Conservation (phyloP, 1,140 invertebrate genomes). For the Drosophila fuyamai region DNA sequence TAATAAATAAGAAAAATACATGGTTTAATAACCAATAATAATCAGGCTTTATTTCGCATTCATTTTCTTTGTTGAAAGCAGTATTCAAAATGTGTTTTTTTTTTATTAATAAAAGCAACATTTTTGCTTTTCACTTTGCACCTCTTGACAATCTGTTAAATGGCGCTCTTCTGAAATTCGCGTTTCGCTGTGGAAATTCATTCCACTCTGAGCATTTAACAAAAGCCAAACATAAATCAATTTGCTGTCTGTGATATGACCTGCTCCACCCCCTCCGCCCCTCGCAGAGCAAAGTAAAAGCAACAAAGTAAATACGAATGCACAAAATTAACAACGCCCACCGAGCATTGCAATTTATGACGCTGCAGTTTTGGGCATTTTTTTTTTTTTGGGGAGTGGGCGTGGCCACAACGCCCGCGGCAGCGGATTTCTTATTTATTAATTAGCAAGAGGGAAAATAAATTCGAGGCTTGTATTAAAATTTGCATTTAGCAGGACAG, state of each 20-base stretch:
- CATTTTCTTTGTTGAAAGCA: conserved; percentile 11
- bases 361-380: conserved; percentile 53
- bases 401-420: conserved; percentile 54
- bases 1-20: background rate
- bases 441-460: conserved; percentile 74
- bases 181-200: conserved; percentile 58
- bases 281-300: conserved; percentile 27
- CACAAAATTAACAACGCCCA: conserved; percentile 79
- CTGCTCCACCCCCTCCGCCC: background rate
- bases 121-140: conserved; percentile 33
- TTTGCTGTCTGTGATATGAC: conserved; percentile 66
- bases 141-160: conserved; percentile 51
- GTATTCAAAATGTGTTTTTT: conserved; percentile 16
- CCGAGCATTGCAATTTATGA: conserved; percentile 74
- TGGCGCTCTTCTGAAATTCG: conserved; percentile 59
- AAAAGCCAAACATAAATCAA: conserved; percentile 79
- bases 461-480: conserved; percentile 64
- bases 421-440: conserved; percentile 73
- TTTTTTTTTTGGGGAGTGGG: conserved; percentile 42
- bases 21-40: conserved; percentile 16
- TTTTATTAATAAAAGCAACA: background rate
- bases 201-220: conserved; percentile 69
- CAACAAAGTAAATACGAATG: conserved; percentile 78
- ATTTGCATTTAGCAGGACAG: conserved; percentile 58
- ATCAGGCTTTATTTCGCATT: conserved; percentile 16